Evolutionary conservation across 2,113 vertebrate genomes (phyloP).

Genomic region (Madoqua kirkii): DNA sequence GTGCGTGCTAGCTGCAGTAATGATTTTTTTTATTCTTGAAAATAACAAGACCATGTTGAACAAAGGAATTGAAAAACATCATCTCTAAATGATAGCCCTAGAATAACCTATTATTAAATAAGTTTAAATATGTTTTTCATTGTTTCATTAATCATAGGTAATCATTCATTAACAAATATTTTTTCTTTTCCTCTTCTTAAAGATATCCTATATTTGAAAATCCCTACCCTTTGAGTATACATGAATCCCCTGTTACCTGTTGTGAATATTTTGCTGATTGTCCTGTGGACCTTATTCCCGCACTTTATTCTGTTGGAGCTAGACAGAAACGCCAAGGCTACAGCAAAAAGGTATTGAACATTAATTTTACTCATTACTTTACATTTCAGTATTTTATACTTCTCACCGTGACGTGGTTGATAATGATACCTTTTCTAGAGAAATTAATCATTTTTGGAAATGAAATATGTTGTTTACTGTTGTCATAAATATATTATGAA

Average conservation of each 20-base stretch:
- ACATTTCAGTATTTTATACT: background rate
- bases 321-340: conserved; percentile 99
- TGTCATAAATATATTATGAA: background rate
- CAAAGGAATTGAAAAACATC: background rate
- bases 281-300: conserved; percentile 97
- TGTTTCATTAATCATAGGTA: background rate
- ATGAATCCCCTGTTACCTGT: conserved; percentile 99
- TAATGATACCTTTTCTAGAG: background rate
- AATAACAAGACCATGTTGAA: background rate
- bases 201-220: conserved; percentile 99
- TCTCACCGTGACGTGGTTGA: background rate
- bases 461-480: background rate
- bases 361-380: conserved; percentile 16
- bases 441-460: conserved; percentile 26
- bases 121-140: background rate
- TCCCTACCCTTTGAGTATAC: conserved; percentile 97
- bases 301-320: conserved; percentile 97
- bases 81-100: background rate
- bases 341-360: conserved; percentile 94
- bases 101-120: background rate
- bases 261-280: conserved; percentile 99
- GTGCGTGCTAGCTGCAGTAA: background rate
- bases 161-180: conserved; percentile 28
- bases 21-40: background rate
- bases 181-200: conserved; percentile 55